phyloP scores from a whole-genome alignment of 2,888 invertebrate genomes.

The Agrypnus murinus region DNA sequence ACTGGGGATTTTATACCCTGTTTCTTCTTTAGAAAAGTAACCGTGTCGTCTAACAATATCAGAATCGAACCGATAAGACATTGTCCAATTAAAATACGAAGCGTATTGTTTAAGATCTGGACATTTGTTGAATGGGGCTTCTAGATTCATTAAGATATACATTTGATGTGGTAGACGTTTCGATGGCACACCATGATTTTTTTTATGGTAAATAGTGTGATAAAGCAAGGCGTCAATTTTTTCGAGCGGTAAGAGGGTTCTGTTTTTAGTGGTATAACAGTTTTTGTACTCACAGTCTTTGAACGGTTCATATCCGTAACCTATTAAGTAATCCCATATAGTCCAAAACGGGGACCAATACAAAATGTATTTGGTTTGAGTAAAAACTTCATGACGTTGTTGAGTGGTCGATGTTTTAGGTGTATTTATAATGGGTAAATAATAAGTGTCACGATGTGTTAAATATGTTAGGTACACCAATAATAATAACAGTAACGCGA shows the following conservation, averaged over 20 bases:
- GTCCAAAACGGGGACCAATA: conserved; percentile 60
- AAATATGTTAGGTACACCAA: too few relatives aligned
- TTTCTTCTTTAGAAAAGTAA: conserved; percentile 46
- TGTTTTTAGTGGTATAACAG: conserved; percentile 71
- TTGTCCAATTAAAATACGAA: conserved; percentile 75
- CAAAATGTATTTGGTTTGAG: conserved; percentile 52
- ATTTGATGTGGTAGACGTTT: conserved; percentile 68
- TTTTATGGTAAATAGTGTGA: conserved; percentile 67
- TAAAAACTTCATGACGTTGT: too few relatives aligned
- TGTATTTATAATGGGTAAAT: too few relatives aligned
- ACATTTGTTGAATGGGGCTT: conserved; percentile 67
- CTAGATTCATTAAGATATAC: conserved; percentile 73
- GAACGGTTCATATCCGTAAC: conserved; percentile 57
- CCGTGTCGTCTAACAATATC: conserved; percentile 69
- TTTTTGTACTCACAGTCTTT: conserved; percentile 66
- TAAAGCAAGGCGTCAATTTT: conserved; percentile 74
- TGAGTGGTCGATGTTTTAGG: too few relatives aligned
- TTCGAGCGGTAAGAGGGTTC: conserved; percentile 64
- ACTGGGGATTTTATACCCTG: conserved; percentile 46
- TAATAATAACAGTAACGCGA: too few relatives aligned
- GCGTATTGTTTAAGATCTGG: conserved; percentile 57
- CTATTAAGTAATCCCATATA: conserved; percentile 54
- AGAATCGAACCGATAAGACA: conserved; percentile 44
- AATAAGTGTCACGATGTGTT: too few relatives aligned
- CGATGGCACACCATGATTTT: conserved; percentile 63